Evolutionary conservation across 2,888 invertebrate genomes (phyloP), one percentile per base, ranked within the genome.

Genomic region (Gasteruption jaculator): DNA sequence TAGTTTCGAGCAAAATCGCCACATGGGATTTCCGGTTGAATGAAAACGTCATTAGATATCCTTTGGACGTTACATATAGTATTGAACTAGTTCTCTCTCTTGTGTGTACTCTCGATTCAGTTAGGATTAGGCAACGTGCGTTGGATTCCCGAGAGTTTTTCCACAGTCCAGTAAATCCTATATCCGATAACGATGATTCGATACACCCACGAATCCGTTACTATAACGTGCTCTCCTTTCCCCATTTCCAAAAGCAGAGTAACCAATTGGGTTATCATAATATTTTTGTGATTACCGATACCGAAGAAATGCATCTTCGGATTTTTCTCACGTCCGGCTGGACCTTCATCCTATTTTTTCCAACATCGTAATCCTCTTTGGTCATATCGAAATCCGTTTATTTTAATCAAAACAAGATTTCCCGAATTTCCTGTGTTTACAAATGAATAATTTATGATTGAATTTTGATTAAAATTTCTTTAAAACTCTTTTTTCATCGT

Each of bases 101-200:
- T n/a, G n/a, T n/a, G n/a, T n/a, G n/a, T n/a, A 35, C 22, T 41
- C 37, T 41, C 44, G 53, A 57, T 61, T 60, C 57, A 52, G 50
- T 58, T 59, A 55, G 61, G 65, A 68, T 67, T 68, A 62, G 57
- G 56, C 44, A 53, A 32, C 40, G 51, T 51, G 47, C 54, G 53
- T 52, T 50, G 54, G 55, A 54, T 57, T 57, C 49, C 36, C 49
- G 50, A 45, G 56, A 56, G 61, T 61, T 59, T 60, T 56, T 53
- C 58, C 42, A 43, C 46, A 44, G 52, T 51, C 56, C 56, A 53
- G 57, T 48, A 65, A 67, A 67, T 68, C 65, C 65, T 47, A 56
- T 63, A 57, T 63, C 57, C 62, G 56, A 56, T 70, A 70, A 70
- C 65, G 69, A 68, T 69, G 66, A 70, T 70, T 68, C 63, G 65